Evolutionary conservation across 2,113 vertebrate genomes (phyloP).

Genomic region (Xiphias gladius): DNA sequence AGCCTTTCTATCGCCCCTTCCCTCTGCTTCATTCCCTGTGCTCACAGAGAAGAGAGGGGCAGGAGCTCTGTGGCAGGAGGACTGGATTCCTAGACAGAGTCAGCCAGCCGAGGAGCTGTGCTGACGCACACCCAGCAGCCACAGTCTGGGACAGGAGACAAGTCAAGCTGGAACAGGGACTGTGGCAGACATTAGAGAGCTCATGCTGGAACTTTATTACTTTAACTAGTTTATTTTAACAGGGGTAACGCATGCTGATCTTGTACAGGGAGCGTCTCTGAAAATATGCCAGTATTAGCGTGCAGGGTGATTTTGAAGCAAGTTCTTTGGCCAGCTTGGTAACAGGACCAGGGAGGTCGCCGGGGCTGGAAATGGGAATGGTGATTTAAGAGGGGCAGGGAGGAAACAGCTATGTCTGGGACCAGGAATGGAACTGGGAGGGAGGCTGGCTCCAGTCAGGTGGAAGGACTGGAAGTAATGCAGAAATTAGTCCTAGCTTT

Average conservation of each 20-base stretch:
- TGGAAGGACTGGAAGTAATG: constrained; percentile 58
- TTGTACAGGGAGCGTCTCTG: constrained; percentile 39
- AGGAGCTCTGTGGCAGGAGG: constrained; percentile 65
- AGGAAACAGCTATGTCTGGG: constrained; percentile 66
- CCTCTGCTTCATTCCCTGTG: constrained; percentile 37
- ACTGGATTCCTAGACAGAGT: constrained; percentile 80
- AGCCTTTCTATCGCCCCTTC: constrained; percentile 69
- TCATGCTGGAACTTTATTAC: constrained; percentile 74
- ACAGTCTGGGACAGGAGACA: constrained; percentile 82
- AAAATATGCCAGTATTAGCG: constrained; percentile 34
- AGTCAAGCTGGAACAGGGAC: constrained; percentile 70
- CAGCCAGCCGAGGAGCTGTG: constrained; percentile 76
- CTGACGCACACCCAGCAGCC: constrained; percentile 81
- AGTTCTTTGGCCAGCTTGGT: constrained; percentile 40
- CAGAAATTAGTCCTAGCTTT: constrained; percentile 31
- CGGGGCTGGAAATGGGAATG: constrained; percentile 46
- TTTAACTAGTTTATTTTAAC: constrained; percentile 77
- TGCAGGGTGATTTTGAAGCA: constrained; percentile 40
- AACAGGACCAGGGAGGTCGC: constrained; percentile 32
- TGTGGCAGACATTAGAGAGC: constrained; percentile 64
- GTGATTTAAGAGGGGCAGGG: constrained; percentile 71
- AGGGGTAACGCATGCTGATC: constrained; percentile 45
- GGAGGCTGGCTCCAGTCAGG: constrained; percentile 67
- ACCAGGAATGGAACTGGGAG: constrained; percentile 50
- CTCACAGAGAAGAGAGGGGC: constrained; percentile 58